A percentile compares a stretch with the other conserved stretches of the same genome.
Conservation (phyloP, 2,888 invertebrate species). For the Drosophila fulvimacula region DNA sequence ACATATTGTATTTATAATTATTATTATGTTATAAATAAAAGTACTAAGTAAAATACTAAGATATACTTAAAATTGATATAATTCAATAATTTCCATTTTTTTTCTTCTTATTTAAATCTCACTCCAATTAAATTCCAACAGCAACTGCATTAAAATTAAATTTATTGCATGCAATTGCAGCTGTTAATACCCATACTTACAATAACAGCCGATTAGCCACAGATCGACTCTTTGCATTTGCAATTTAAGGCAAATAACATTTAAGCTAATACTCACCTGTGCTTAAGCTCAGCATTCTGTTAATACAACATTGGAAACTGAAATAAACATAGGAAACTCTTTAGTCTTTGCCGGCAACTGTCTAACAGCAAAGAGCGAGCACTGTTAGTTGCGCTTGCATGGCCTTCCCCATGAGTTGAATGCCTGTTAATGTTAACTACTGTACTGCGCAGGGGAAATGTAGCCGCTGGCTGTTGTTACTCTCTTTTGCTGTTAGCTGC, state of each 20-base stretch:
- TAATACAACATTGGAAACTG: not conserved
- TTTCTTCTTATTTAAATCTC: not conserved
- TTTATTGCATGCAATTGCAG: not conserved
- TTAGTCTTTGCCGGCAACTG: not conserved
- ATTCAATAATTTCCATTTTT: not conserved
- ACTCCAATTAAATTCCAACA: not conserved
- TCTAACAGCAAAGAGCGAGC: conserved; percentile 23
- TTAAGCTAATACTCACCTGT: not conserved
- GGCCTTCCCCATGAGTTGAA: not conserved
- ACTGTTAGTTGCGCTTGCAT: not conserved
- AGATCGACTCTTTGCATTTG: not conserved
- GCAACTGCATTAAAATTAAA: not conserved
- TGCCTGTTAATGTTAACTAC: not conserved
- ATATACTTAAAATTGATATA: too few relatives aligned
- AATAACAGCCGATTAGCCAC: not conserved
- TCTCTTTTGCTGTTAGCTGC: conserved; percentile 41
- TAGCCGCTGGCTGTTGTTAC: not conserved
- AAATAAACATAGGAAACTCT: not conserved
- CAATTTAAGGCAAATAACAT: not conserved
- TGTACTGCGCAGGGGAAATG: conserved; percentile 23
- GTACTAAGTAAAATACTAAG: too few relatives aligned
- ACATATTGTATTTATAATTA: too few relatives aligned
- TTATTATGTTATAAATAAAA: too few relatives aligned
- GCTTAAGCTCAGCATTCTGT: not conserved
- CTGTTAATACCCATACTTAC: not conserved